These are phyloP conservation scores for Halictus ligatus DNA, from an alignment of 2,888 invertebrate species.

Conservation along the genomic window DNA sequence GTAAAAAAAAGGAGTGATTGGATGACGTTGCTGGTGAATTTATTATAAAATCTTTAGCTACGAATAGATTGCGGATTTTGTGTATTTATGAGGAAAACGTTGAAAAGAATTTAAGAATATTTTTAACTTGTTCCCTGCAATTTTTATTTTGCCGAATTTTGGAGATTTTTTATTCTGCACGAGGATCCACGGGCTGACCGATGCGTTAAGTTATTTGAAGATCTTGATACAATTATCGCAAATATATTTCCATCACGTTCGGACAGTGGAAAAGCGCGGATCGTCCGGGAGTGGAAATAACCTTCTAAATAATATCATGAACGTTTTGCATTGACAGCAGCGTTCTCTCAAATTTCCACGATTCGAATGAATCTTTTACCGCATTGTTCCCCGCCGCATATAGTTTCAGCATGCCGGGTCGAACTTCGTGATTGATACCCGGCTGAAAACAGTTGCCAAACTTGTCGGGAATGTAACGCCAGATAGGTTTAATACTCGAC, in stretches of 20 bases:
- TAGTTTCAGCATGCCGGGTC: conserved; percentile 55
- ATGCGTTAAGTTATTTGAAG: neutral
- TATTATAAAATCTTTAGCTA: neutral
- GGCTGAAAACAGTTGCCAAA: conserved; percentile 66
- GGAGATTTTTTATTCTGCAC: neutral
- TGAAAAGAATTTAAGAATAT: neutral
- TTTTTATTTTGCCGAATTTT: neutral
- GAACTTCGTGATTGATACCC: conserved; percentile 65
- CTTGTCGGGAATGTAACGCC: conserved; percentile 54
- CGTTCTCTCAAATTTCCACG: conserved; percentile 37
- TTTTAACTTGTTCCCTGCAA: neutral
- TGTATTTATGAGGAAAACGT: too few relatives aligned
- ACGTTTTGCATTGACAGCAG: neutral
- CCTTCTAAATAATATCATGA: neutral
- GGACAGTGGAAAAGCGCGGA: neutral
- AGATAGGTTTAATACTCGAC: conserved; percentile 56
- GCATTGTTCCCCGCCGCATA: conserved; percentile 53
- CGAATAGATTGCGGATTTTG: neutral
- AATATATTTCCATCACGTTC: neutral
- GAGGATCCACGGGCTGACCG: neutral
- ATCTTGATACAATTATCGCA: neutral
- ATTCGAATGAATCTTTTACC: conserved; percentile 56
- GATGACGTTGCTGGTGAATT: neutral
- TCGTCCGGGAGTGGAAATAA: neutral
- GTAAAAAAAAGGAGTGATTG: neutral